Evolutionary conservation across 2,888 invertebrate species (phyloP).

Genomic region (Arrhopalites spinosus): DNA sequence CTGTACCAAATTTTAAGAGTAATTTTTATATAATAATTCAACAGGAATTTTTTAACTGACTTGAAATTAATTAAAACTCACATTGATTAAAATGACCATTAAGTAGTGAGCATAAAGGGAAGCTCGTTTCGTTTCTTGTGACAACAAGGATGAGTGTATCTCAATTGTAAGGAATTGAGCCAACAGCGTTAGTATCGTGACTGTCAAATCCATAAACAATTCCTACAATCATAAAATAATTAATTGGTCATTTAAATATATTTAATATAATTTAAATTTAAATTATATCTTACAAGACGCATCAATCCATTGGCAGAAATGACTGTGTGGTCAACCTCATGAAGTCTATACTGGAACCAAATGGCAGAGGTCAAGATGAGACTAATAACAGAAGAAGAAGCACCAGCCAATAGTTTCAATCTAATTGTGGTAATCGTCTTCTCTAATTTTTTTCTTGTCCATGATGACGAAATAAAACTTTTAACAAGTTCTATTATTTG

Average conservation of each 20-base stretch:
- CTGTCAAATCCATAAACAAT: background rate
- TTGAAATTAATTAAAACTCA: background rate
- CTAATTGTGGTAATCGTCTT: background rate
- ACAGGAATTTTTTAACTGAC: background rate
- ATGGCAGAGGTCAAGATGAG: background rate
- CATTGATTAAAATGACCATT: background rate
- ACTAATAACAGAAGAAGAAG: background rate
- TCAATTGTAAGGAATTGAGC: constrained; percentile 8
- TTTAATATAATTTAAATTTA: background rate
- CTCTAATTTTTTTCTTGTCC: background rate
- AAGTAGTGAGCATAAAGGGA: background rate
- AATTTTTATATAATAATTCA: background rate
- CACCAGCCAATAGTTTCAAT: background rate
- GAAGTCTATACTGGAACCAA: background rate
- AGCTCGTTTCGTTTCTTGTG: background rate
- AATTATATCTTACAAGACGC: background rate
- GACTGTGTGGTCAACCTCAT: too few relatives aligned
- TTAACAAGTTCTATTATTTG: background rate
- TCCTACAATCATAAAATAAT: background rate
- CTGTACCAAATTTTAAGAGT: background rate
- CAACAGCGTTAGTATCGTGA: background rate
- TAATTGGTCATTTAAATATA: background rate
- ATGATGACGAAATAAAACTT: background rate
- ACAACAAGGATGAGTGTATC: background rate
- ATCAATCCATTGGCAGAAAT: background rate